Evolutionary conservation across 1,140 invertebrate genomes (phyloP).

Genomic region (Drosophila eugracilis): DNA sequence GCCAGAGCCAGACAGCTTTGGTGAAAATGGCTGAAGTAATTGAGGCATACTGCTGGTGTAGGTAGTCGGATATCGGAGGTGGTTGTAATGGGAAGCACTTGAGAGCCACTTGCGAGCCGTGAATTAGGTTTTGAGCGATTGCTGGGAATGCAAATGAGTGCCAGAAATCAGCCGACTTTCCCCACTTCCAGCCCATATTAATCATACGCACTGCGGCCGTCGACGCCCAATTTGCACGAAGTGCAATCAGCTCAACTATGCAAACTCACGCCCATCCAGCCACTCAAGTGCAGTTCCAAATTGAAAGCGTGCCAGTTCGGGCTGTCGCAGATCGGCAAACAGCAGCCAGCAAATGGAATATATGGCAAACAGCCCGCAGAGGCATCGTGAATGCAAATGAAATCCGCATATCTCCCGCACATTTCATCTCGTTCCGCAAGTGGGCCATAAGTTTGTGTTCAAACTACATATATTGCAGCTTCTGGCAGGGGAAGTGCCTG

Average conservation of each 20-base stretch:
- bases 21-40: constrained; percentile 37
- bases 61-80: constrained; percentile 15
- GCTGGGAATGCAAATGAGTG: constrained; percentile 29
- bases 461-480: not conserved
- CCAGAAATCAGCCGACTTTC: constrained; percentile 6
- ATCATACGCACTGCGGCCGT: constrained; percentile 42
- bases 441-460: constrained; percentile 22
- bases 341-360: constrained; percentile 20
- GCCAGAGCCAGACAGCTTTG: constrained; percentile 12
- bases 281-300: constrained; percentile 19
- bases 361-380: constrained; percentile 19
- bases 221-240: constrained; percentile 25
- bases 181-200: constrained; percentile 27
- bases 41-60: not conserved
- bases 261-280: not conserved
- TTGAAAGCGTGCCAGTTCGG: constrained; percentile 34
- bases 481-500: constrained; percentile 12
- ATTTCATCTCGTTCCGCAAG: constrained; percentile 10
- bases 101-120: constrained; percentile 34
- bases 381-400: constrained; percentile 33
- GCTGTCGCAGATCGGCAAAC: constrained; percentile 26
- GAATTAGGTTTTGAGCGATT: constrained; percentile 5
- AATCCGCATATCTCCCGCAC: constrained; percentile 6
- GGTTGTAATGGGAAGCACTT: constrained; percentile 13
- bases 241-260: constrained; percentile 34